Base-by-base conservation (phyloP, 2,113 vertebrate genomes). In the Felis chaus region DNA sequence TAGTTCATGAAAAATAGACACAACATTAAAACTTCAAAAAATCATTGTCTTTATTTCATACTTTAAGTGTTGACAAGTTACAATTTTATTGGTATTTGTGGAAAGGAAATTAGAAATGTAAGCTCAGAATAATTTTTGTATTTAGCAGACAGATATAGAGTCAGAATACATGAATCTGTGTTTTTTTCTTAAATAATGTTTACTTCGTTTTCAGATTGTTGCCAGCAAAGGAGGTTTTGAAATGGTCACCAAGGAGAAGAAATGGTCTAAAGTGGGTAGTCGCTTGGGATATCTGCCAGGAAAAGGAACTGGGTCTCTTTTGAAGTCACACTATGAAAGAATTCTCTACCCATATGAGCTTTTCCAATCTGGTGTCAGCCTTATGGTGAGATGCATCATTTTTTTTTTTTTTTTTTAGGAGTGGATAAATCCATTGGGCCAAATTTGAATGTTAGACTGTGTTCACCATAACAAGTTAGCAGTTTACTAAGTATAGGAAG, bases 301-400 rank as follows among this genome's bases (percentile, higher is more conserved):
- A 87, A 99, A 99, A 98, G 99, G 99, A 97, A 99, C 99, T 1
- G 99, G 99, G 2, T 99, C 99, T 0, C 97, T 99, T 86, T 98
- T 99, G 63, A 99, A 99, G 94, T 99, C 99, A 45, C 99, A 99
- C 97, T 99, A 99, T 82, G 99, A 99, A 97, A 98, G 99, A 95
- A 99, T 99, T 98, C 99, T 99, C 12, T 99, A 99, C 98, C 99
- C 99, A 1, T 99, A 99, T 5, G 99, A 99, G 87, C 99, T 99
- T 95, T 99, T 99, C 98, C 99, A 99, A 91, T 99, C 99, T n/a
- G 99, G 99, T 79, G 99, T 99, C 96, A 99, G 99, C 78, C 99
- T 99, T 61, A 99, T 99, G 97, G 99, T 99, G 97, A 99, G 99
- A 97, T 79, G 0, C 0, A 41, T 97, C 14, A n/a, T 78, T 78